Percentiles rank a stretch among this genome's conserved stretches.
Conservation (phyloP, 2,113 vertebrate species). For the Tyto alba region DNA sequence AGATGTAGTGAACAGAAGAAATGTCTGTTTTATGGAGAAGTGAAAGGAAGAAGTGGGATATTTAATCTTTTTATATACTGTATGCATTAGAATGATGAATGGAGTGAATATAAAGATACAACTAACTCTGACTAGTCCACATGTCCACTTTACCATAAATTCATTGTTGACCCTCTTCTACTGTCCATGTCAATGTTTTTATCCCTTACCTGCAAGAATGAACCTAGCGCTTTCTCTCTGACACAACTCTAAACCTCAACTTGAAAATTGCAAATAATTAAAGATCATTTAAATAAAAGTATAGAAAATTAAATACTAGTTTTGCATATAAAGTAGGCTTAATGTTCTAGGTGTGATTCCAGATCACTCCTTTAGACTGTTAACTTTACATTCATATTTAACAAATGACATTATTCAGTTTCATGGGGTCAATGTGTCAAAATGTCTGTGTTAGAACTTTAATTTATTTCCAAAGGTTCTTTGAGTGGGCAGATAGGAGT, state of each 20-base stretch:
- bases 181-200: neutral
- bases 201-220: neutral
- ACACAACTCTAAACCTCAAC: slow-evolving; percentile 2
- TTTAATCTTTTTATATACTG: neutral
- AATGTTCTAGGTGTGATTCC: slow-evolving; percentile 56
- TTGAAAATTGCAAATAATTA: slow-evolving; percentile 56
- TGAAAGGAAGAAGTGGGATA: neutral
- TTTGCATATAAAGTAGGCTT: slow-evolving; percentile 61
- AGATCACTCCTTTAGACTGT: slow-evolving; percentile 40
- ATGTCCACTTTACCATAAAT: neutral
- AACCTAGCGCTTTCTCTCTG: neutral
- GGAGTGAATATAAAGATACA: neutral
- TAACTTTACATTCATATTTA: slow-evolving; percentile 69
- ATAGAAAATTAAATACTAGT: slow-evolving; percentile 53
- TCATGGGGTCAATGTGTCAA: slow-evolving; percentile 73
- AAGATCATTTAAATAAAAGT: slow-evolving; percentile 55
- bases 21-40: neutral
- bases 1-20: neutral
- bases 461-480: slow-evolving; percentile 70
- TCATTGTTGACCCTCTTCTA: neutral
- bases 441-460: slow-evolving; percentile 74
- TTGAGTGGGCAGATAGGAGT: slow-evolving; percentile 54
- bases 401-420: slow-evolving; percentile 74
- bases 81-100: neutral
- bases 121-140: neutral